Conservation (phyloP, 2,113 vertebrate genomes). For the Corydoras sp. region DNA sequence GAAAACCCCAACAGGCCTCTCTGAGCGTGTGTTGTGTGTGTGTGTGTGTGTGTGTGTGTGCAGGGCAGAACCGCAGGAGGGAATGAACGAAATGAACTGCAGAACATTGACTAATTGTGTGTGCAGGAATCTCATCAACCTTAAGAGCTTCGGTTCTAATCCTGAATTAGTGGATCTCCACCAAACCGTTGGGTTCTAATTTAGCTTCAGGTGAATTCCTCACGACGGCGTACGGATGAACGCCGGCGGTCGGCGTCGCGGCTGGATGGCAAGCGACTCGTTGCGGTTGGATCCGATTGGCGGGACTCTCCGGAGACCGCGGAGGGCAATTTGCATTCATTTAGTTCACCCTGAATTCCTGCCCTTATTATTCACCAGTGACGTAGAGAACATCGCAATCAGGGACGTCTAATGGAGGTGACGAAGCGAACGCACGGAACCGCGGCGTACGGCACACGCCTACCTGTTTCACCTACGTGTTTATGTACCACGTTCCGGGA, state of each 20-base stretch:
- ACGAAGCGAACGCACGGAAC: too few relatives aligned
- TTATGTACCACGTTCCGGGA: too few relatives aligned
- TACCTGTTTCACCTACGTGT: too few relatives aligned
- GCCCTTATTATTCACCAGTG: too few relatives aligned
- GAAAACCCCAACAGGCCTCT: conserved; percentile 5
- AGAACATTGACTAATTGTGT: conserved; percentile 31
- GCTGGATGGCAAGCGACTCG: not conserved
- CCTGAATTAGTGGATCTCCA: conserved; percentile 5
- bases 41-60: not conserved
- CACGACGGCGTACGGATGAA: not conserved
- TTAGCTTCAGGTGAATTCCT: conserved; percentile 17
- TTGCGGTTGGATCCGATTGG: not conserved
- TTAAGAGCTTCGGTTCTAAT: conserved; percentile 22
- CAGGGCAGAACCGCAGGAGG: not conserved
- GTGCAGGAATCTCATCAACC: conserved; percentile 23
- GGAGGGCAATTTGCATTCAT: too few relatives aligned
- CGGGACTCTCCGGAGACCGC: too few relatives aligned
- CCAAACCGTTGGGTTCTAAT: conserved; percentile 21
- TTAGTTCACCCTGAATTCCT: too few relatives aligned
- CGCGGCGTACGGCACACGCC: too few relatives aligned
- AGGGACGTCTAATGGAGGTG: too few relatives aligned
- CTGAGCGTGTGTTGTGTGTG: not conserved
- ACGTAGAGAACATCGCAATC: too few relatives aligned
- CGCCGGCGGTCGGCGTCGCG: not conserved
- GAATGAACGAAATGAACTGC: conserved; percentile 28